phyloP scores from a whole-genome alignment of 35 echinoderm and acorn worm species.

The Ophiothrix spiculata region DNA sequence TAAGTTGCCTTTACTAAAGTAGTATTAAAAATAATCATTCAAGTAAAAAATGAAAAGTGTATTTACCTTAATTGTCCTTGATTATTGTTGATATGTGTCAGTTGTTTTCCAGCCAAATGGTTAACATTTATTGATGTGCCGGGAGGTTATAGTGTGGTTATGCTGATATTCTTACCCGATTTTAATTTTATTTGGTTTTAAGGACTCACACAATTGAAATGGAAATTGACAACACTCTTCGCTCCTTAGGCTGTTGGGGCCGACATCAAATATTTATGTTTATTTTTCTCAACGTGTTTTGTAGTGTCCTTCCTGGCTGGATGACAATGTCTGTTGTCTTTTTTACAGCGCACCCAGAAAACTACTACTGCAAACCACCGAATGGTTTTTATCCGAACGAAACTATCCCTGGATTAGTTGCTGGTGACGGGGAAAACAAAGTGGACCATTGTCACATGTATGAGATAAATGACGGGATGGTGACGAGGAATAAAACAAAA shows the following conservation, averaged over 20 bases:
- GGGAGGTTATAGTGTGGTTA: too few relatives aligned
- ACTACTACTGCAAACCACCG: background rate
- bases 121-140: too few relatives aligned
- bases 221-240: conserved; percentile 65
- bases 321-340: conserved; percentile 47
- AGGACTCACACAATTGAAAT: too few relatives aligned
- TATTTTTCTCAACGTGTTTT: conserved; percentile 43
- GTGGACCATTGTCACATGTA: conserved; percentile 10
- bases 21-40: too few relatives aligned
- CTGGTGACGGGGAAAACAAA: background rate
- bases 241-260: conserved; percentile 62
- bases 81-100: too few relatives aligned
- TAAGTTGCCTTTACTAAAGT: too few relatives aligned
- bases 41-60: too few relatives aligned
- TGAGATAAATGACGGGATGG: conserved; percentile 11
- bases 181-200: too few relatives aligned
- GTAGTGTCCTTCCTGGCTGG: conserved; percentile 63
- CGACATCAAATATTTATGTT: conserved; percentile 59
- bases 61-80: too few relatives aligned
- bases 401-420: background rate
- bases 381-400: too few relatives aligned
- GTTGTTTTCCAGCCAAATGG: too few relatives aligned
- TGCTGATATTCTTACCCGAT: too few relatives aligned
- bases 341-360: background rate
- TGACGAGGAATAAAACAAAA: background rate